Conservation (phyloP, 2,888 invertebrate species). For the Erebia aethiops region DNA sequence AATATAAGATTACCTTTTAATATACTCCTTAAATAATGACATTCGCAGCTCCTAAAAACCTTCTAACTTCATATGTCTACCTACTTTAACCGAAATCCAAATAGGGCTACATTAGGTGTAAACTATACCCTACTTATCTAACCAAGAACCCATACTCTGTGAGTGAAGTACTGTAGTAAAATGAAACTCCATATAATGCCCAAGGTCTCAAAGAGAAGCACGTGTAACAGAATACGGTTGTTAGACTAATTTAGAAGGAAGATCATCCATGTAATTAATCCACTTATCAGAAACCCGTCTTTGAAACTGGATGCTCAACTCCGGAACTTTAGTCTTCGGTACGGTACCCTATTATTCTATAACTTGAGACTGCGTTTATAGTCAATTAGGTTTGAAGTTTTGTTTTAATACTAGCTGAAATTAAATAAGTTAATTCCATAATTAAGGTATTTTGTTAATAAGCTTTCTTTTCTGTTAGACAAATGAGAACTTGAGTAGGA, state of each 20-base stretch:
- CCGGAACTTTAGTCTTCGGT: conserved; percentile 39
- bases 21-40: too few species aligned
- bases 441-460: not conserved
- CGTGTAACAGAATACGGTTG: conserved; percentile 62
- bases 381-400: conserved; percentile 28
- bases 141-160: conserved; percentile 10
- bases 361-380: conserved; percentile 23
- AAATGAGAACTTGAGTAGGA: not conserved
- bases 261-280: conserved; percentile 78
- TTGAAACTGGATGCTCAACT: conserved; percentile 65
- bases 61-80: too few species aligned
- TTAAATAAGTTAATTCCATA: conserved; percentile 5
- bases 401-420: not conserved
- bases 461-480: not conserved
- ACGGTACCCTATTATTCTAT: conserved; percentile 31
- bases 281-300: conserved; percentile 70
- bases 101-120: too few species aligned
- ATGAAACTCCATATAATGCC: conserved; percentile 15
- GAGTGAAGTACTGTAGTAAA: conserved; percentile 4
- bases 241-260: conserved; percentile 72
- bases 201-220: conserved; percentile 37
- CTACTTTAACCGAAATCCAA: too few species aligned
- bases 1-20: too few species aligned
- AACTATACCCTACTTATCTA: conserved; percentile 5
- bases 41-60: too few species aligned